Evolutionary conservation across 2,888 invertebrate genomes (phyloP).

Genomic region (Mythimna loreyi): DNA sequence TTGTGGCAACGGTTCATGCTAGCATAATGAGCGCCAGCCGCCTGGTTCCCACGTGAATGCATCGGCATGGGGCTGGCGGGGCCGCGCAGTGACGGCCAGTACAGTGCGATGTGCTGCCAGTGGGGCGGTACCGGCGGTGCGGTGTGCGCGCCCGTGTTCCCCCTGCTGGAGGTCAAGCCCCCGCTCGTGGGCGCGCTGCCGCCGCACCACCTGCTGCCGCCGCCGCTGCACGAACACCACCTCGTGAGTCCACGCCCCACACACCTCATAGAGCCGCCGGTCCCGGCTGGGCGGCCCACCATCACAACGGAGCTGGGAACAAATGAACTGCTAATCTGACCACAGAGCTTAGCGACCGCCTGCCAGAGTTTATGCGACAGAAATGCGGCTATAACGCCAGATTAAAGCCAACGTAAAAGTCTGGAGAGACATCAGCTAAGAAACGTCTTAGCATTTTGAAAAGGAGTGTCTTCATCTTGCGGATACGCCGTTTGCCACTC

Average conservation of each 20-base stretch:
- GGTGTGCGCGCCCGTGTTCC: constrained; percentile 88
- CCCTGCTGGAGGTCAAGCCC: constrained; percentile 90
- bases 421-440: not conserved
- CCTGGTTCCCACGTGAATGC: too few relatives aligned
- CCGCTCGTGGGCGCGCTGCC: constrained; percentile 89
- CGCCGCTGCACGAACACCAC: constrained; percentile 93
- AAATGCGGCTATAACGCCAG: not conserved
- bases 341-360: not conserved
- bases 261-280: constrained; percentile 31
- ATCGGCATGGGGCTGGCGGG: not conserved
- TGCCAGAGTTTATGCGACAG: not conserved
- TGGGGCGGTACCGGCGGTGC: constrained; percentile 78
- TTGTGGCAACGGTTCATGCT: too few relatives aligned
- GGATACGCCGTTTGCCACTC: too few relatives aligned
- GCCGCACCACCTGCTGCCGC: constrained; percentile 90
- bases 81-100: not conserved
- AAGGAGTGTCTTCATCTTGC: too few relatives aligned
- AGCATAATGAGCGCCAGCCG: too few relatives aligned
- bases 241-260: constrained; percentile 84
- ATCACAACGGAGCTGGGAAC: not conserved
- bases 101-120: not conserved
- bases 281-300: constrained; percentile 5
- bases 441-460: not conserved
- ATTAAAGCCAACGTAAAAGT: not conserved
- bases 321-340: constrained; percentile 25